Percentiles rank a stretch among this genome's conserved stretches.
These are phyloP conservation scores for Apaloderma vittatum DNA, from an alignment of 2,113 vertebrate species.

Conservation along the genomic window DNA sequence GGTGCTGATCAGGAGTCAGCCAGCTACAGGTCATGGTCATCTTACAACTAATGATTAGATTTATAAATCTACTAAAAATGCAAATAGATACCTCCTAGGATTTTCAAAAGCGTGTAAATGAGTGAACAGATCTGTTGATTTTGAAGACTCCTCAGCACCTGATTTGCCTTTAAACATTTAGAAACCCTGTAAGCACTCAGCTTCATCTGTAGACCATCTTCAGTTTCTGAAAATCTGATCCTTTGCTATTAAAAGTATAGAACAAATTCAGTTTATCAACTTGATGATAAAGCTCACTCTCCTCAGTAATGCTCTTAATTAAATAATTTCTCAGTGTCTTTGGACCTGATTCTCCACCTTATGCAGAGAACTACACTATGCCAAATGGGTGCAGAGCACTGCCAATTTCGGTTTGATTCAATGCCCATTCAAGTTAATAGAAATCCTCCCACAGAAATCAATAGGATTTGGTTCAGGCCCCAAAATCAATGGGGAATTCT, in stretches of 20 bases:
- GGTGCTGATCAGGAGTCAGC: not conserved
- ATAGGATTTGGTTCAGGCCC: slow-evolving; percentile 41
- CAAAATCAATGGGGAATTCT: slow-evolving; percentile 27
- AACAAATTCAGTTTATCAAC: not conserved
- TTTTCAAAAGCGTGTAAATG: not conserved
- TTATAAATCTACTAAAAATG: not conserved
- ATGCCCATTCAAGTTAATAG: slow-evolving; percentile 60
- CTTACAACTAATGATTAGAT: not conserved
- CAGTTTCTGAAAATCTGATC: not conserved
- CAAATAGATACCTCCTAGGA: not conserved
- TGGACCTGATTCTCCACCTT: slow-evolving; percentile 65
- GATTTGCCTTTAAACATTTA: not conserved
- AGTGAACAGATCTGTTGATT: not conserved
- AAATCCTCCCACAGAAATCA: slow-evolving; percentile 51
- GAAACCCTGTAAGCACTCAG: not conserved
- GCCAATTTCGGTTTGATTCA: slow-evolving; percentile 67
- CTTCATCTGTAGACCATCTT: not conserved
- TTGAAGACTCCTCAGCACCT: not conserved
- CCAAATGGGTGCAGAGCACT: slow-evolving; percentile 52
- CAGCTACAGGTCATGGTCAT: not conserved
- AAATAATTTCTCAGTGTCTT: slow-evolving; percentile 54
- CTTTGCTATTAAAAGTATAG: not conserved
- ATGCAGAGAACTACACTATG: slow-evolving; percentile 21
- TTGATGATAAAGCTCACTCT: not conserved
- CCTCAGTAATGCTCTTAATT: slow-evolving; percentile 38